phyloP scores from a whole-genome alignment of 92 coral and sea anemone species.

The Parazoanthus swiftii region DNA sequence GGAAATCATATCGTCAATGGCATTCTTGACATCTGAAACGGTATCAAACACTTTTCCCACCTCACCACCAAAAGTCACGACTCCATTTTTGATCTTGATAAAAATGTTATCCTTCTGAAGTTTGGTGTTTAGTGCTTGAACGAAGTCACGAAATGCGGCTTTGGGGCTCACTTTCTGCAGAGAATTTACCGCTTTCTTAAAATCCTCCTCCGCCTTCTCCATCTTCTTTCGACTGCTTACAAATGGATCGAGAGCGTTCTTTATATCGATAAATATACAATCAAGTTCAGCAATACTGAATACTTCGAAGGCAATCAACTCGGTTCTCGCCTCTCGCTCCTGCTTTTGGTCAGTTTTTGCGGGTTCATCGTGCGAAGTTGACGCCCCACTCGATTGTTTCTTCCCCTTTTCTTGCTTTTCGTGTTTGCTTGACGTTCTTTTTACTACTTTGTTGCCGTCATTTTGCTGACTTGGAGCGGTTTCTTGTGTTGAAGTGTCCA shows the following conservation, averaged over 20 bases:
- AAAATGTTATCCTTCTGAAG: constrained; percentile 66
- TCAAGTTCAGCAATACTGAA: constrained; percentile 71
- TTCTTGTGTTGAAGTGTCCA: no score
- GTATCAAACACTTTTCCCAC: constrained; percentile 55
- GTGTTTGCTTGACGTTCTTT: no score
- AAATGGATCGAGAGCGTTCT: constrained; percentile 66
- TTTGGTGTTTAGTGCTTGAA: constrained; percentile 59
- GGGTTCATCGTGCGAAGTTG: no score
- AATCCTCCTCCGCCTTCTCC: constrained; percentile 65
- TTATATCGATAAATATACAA: constrained; percentile 60
- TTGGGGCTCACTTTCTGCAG: constrained; percentile 56
- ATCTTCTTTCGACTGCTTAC: constrained; percentile 64
- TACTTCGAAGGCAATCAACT: constrained; percentile 33
- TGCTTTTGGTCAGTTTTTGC: no score
- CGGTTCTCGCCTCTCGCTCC: no score
- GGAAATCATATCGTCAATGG: constrained; percentile 59
- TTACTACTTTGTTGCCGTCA: no score
- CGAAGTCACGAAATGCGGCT: constrained; percentile 66
- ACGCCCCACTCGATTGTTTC: no score
- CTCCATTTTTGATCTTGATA: constrained; percentile 82
- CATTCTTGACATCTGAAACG: constrained; percentile 56
- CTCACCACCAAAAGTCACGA: constrained; percentile 55
- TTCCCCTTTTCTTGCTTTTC: no score
- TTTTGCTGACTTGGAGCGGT: no score
- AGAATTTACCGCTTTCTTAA: constrained; percentile 70